Evolutionary conservation across 1,140 invertebrate species (phyloP).

Genomic region (Drosophila subpulchrella): DNA sequence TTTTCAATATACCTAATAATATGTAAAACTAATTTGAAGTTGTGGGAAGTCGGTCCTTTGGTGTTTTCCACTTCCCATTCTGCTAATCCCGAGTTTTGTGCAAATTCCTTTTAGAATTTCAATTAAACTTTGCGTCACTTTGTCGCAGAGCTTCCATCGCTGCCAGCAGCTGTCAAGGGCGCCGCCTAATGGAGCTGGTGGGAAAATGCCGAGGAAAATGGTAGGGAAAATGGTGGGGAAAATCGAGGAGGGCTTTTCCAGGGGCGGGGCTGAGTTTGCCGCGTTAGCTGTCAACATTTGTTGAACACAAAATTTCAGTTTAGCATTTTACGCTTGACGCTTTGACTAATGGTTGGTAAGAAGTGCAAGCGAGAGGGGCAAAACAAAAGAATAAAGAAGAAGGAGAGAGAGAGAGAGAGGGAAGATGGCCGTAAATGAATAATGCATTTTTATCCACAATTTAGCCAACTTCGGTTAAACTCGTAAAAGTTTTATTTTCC

Average conservation of each 20-base stretch:
- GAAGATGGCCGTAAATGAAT: conserved; percentile 55
- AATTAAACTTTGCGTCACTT: conserved; percentile 79
- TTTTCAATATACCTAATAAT: conserved; percentile 45
- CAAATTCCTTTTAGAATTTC: conserved; percentile 70
- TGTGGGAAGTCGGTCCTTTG: conserved; percentile 32
- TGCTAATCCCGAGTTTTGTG: conserved; percentile 47
- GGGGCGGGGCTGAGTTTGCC: conserved; percentile 28
- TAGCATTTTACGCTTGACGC: conserved; percentile 80
- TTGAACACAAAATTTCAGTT: conserved; percentile 80
- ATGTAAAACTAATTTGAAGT: conserved; percentile 77
- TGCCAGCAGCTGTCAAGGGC: conserved; percentile 70
- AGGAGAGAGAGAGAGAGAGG: neutral
- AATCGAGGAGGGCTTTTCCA: neutral
- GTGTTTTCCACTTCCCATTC: conserved; percentile 9
- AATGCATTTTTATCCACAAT: conserved; percentile 77
- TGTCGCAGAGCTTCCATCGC: conserved; percentile 58
- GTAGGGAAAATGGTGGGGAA: neutral
- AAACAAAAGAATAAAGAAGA: neutral
- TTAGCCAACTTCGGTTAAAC: conserved; percentile 58
- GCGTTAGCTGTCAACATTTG: conserved; percentile 74
- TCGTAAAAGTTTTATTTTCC: conserved; percentile 52
- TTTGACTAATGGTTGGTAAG: conserved; percentile 65
- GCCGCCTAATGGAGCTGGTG: conserved; percentile 55
- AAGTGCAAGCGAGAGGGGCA: neutral
- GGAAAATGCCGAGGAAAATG: neutral